Base-by-base conservation (phyloP, 2,888 invertebrate genomes). In the Eupithecia vulgata region DNA sequence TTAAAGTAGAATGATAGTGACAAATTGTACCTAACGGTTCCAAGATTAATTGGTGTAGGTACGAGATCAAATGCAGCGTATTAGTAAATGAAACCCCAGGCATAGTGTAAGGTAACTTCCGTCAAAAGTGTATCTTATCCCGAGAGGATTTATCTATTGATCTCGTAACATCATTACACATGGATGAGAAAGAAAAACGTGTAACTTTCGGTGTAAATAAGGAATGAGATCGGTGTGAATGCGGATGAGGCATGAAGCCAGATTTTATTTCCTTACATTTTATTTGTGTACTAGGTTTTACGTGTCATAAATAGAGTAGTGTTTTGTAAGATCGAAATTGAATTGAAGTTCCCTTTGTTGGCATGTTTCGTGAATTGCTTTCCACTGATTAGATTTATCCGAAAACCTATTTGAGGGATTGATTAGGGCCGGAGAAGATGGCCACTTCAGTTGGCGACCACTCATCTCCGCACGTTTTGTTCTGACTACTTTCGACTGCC, bases 111-210 rank as follows among this genome's bases (percentile, higher is more conserved):
- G 13, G 37, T 64, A 25, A 3, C 67, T 70, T 59, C 67, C 70
- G 75, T 70, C 72, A 75, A 68, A 70, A 70, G 70, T 65, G 72
- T 57, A 66, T 73, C 70, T 30, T 59, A 42, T 40, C 68, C 73
- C 65, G 48, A 25, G 72, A 71, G 75, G 72, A 69, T 66, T 15
- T 25, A 72, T 71, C 70, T 76, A 75, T 72, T 72, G 77, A 79
- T 77, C 76, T 71, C 68, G 61, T 45, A 75, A 75, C 74, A 70
- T 52, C 67, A 76, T 76, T 74, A 77, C 71, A 73, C 70, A 75
- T 76, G 76, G 67, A 76, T 76, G 73, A 71, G 75, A 72, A 61
- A 68, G 75, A 75, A 68, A 72, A 42, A 72, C 75, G 61, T 68
- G 65, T 62, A 72, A 70, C 65, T 72, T 72, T 75, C 30, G 68